These are phyloP conservation scores for Exaiptasia diaphana DNA, from an alignment of 64 coral and sea anemone genomes.

Conservation along the genomic window DNA sequence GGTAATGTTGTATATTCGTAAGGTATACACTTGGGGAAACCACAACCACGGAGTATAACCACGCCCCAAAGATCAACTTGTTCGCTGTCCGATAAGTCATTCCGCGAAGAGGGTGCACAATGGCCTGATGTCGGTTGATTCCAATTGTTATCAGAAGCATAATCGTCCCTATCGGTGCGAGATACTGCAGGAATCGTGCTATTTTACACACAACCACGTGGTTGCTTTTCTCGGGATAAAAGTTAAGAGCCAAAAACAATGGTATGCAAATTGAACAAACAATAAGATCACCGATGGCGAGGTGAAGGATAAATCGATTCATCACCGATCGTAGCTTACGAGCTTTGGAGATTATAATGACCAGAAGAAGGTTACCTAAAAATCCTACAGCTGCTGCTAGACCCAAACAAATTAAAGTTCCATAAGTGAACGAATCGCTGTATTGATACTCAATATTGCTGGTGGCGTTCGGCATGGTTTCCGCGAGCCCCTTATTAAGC, in stretches of 20 bases:
- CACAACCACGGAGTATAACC: slow-evolving; percentile 57
- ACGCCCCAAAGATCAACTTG: slow-evolving; percentile 60
- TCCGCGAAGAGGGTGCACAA: slow-evolving; percentile 63
- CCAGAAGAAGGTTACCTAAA: slow-evolving; percentile 65
- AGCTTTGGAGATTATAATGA: slow-evolving; percentile 63
- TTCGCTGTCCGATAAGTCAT: slow-evolving; percentile 78
- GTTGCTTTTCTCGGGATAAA: slow-evolving; percentile 11
- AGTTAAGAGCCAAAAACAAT: slow-evolving; percentile 73
- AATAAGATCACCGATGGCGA: slow-evolving; percentile 76
- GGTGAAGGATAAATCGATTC: slow-evolving; percentile 85
- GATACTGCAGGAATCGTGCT: slow-evolving; percentile 74
- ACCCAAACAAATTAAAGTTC: slow-evolving; percentile 15
- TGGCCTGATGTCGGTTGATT: slow-evolving; percentile 69
- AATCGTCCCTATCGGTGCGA: slow-evolving; percentile 73
- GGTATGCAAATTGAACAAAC: slow-evolving; percentile 71
- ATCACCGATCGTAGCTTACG: slow-evolving; percentile 81
- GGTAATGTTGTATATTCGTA: slow-evolving; percentile 27
- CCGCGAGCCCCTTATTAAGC: too few relatives aligned
- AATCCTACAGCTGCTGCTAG: slow-evolving; percentile 59
- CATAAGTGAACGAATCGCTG: slow-evolving; percentile 37
- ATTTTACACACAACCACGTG: slow-evolving; percentile 56
- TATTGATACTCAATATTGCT: too few relatives aligned
- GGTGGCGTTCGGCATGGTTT: too few relatives aligned
- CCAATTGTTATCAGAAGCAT: slow-evolving; percentile 84
- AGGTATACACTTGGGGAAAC: slow-evolving; percentile 67